These are phyloP conservation scores for Prietella phreatophila DNA, from an alignment of 2,113 vertebrate species.

Conservation along the genomic window DNA sequence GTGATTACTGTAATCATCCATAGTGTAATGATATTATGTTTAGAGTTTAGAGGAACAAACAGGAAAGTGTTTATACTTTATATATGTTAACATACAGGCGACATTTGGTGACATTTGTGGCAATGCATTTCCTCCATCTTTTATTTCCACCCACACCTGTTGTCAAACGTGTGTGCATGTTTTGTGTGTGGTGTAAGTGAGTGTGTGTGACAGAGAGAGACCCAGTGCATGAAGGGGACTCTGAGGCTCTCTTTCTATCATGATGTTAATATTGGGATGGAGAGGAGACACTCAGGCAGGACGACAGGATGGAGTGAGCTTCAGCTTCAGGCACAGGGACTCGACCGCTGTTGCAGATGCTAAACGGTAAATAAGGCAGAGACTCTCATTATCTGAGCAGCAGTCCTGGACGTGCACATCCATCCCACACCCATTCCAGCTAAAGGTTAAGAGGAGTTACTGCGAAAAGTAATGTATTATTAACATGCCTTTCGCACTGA, in stretches of 20 bases:
- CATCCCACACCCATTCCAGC: conserved; percentile 74
- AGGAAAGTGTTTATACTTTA: not conserved
- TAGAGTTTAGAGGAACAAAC: not conserved
- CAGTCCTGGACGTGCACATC: conserved; percentile 69
- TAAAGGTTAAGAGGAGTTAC: conserved; percentile 80
- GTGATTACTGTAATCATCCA: no score
- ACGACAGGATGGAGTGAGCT: not conserved
- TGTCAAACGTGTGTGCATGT: not conserved
- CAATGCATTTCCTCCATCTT: not conserved
- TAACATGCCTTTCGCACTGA: conserved; percentile 78
- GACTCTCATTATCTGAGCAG: conserved; percentile 71
- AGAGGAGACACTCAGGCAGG: not conserved
- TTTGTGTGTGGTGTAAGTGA: not conserved
- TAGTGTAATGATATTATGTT: no score
- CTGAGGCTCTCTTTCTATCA: not conserved
- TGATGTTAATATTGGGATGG: not conserved
- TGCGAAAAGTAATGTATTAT: conserved; percentile 77
- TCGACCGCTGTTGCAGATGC: conserved; percentile 50
- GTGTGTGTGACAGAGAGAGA: not conserved
- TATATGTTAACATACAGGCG: not conserved
- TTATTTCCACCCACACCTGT: not conserved
- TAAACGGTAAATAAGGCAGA: conserved; percentile 72
- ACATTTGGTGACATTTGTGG: not conserved
- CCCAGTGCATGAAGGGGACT: not conserved
- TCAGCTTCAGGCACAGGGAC: not conserved